Evolutionary conservation across 2,113 vertebrate species (phyloP).

Genomic region (Crotalus viridis): DNA sequence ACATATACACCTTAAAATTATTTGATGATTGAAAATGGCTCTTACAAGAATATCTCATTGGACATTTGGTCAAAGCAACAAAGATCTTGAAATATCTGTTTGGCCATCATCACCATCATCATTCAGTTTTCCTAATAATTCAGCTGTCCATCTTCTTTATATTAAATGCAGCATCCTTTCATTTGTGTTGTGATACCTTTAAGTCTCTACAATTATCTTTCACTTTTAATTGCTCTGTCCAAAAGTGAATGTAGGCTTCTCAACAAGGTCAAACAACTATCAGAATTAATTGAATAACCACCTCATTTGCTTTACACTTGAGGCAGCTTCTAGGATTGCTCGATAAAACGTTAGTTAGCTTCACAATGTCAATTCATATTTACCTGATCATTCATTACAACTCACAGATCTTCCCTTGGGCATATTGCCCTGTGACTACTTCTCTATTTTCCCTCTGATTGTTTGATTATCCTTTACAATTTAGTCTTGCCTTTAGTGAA

Average conservation of each 20-base stretch:
- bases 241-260: neutral
- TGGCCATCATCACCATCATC: neutral
- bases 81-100: neutral
- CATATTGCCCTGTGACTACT: neutral
- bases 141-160: neutral
- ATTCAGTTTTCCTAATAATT: neutral
- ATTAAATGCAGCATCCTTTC: neutral
- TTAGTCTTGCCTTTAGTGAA: neutral
- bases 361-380: constrained; percentile 25
- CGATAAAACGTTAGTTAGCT: constrained; percentile 9
- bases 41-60: neutral
- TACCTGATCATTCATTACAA: constrained; percentile 3
- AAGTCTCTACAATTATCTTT: neutral
- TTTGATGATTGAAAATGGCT: neutral
- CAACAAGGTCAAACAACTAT: constrained; percentile 5
- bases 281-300: constrained; percentile 28
- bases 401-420: neutral
- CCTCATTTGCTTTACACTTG: constrained; percentile 12
- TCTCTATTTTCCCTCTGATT: neutral
- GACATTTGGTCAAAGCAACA: neutral
- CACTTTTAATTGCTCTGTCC: constrained; percentile 14
- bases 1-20: neutral
- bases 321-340: constrained; percentile 1
- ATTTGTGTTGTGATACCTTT: neutral
- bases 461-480: neutral